phyloP scores from a whole-genome alignment of 2,888 invertebrate genomes.

The Bruchidius siliquastri region DNA sequence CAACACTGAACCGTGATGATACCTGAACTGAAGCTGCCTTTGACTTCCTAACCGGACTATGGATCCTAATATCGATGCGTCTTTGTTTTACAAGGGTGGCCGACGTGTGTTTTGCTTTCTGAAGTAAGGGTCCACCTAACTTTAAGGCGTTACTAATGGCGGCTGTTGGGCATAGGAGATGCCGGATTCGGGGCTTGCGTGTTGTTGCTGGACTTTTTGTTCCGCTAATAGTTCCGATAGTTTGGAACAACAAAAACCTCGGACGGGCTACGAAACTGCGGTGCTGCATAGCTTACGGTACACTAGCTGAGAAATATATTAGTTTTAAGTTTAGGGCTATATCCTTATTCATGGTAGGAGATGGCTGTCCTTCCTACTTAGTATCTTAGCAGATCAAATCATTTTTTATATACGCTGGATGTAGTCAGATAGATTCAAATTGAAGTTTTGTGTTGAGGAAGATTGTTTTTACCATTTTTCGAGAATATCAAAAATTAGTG shows the following conservation, averaged over 20 bases:
- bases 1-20: too few species aligned
- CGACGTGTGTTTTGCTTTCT: conserved; percentile 34
- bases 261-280: neutral
- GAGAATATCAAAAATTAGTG: too few species aligned
- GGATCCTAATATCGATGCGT: neutral
- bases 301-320: neutral
- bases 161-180: conserved; percentile 15
- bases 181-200: neutral
- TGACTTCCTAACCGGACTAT: neutral
- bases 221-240: neutral
- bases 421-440: too few species aligned
- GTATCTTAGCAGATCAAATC: too few species aligned
- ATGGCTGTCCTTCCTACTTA: too few species aligned
- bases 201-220: neutral
- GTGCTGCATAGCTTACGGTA: neutral
- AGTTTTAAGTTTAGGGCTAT: neutral
- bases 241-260: neutral
- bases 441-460: too few species aligned
- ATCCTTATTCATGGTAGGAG: too few species aligned
- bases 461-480: too few species aligned
- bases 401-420: too few species aligned
- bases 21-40: too few species aligned
- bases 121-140: conserved; percentile 31
- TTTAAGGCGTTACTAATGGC: conserved; percentile 37
- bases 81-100: neutral